phyloP scores from a whole-genome alignment of 2,888 invertebrate species.

The Phortica okadai region DNA sequence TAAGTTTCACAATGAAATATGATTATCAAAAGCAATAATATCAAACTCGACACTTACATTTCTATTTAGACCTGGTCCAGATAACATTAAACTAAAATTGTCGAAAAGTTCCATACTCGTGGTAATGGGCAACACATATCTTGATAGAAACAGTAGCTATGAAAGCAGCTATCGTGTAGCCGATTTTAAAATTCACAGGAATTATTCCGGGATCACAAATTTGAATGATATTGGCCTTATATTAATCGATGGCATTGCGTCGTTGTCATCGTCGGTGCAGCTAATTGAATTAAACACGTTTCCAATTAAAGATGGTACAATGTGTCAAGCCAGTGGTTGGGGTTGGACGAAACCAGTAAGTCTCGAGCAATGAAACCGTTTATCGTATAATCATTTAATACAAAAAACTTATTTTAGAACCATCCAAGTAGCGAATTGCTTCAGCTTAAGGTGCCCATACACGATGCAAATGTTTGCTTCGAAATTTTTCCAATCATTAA shows the following conservation, averaged over 20 bases:
- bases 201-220: conserved; percentile 46
- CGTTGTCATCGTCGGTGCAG: conserved; percentile 63
- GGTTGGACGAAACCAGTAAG: conserved; percentile 58
- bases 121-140: conserved; percentile 62
- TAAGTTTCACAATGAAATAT: conserved; percentile 38
- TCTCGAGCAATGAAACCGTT: not conserved
- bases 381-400: not conserved
- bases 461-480: too few relatives aligned
- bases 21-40: too few relatives aligned
- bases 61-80: too few relatives aligned
- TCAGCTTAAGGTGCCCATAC: too few relatives aligned
- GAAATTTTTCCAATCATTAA: too few relatives aligned
- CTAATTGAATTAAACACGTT: conserved; percentile 60
- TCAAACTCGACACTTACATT: too few relatives aligned
- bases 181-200: conserved; percentile 44
- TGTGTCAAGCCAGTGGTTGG: conserved; percentile 74
- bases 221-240: conserved; percentile 61
- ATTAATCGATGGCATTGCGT: conserved; percentile 53
- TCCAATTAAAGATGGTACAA: conserved; percentile 45
- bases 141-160: conserved; percentile 45
- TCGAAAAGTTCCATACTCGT: conserved; percentile 26
- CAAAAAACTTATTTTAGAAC: too few relatives aligned
- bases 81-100: too few relatives aligned
- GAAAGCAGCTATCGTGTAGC: conserved; percentile 54
- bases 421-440: too few relatives aligned